Percentiles rank a stretch among this genome's conserved stretches.
These are phyloP conservation scores for Heliconius hewitsoni DNA, from an alignment of 1,140 invertebrate species.

Conservation along the genomic window DNA sequence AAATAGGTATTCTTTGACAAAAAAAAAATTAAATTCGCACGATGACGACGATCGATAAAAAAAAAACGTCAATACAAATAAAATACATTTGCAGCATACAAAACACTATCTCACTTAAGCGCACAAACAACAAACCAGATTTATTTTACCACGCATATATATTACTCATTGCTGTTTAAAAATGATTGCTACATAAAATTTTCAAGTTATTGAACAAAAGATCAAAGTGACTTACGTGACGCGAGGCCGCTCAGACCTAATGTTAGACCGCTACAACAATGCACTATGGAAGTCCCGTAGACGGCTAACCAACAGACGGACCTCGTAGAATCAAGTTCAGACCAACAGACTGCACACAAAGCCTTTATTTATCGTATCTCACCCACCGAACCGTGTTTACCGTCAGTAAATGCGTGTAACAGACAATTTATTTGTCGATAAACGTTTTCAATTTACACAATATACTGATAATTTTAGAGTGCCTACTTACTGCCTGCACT, in stretches of 20 bases:
- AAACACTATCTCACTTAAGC: no score
- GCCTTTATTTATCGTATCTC: slow-evolving; percentile 49
- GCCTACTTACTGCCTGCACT: background rate
- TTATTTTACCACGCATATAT: background rate
- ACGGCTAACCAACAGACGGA: slow-evolving; percentile 8
- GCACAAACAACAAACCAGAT: no score
- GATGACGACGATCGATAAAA: no score
- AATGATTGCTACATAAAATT: background rate
- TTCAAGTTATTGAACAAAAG: background rate
- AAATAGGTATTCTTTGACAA: no score
- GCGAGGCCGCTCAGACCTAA: slow-evolving; percentile 19
- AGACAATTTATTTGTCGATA: slow-evolving; percentile 49
- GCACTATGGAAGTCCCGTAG: slow-evolving; percentile 21
- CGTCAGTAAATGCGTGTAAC: slow-evolving; percentile 41
- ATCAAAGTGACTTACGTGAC: slow-evolving; percentile 19
- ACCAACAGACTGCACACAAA: slow-evolving; percentile 55
- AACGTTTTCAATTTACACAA: slow-evolving; percentile 41
- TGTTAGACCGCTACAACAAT: slow-evolving; percentile 26
- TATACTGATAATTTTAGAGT: slow-evolving; percentile 21
- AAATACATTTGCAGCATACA: no score
- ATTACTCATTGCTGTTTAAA: background rate
- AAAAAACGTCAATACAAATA: no score
- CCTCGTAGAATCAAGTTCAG: slow-evolving; percentile 38
- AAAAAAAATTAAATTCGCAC: no score
- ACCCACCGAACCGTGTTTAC: slow-evolving; percentile 41